Conservation (phyloP, 2,888 invertebrate species). For the Hetaerina titia region DNA sequence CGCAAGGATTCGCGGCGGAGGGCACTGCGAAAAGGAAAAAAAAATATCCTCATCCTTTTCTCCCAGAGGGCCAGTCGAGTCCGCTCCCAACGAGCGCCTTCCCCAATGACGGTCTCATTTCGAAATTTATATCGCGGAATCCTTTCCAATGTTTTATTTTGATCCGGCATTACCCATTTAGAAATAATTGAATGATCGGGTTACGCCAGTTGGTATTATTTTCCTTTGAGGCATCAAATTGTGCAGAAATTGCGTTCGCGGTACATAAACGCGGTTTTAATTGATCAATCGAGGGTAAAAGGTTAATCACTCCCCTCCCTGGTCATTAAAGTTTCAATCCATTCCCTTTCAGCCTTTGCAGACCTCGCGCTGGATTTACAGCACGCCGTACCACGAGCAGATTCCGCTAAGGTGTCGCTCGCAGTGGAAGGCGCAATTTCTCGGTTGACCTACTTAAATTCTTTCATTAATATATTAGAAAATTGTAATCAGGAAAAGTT, state of each 20-base stretch:
- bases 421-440: neutral
- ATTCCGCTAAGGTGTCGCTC: neutral
- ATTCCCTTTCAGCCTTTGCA: neutral
- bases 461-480: neutral
- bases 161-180: neutral
- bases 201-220: neutral
- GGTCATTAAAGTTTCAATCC: neutral
- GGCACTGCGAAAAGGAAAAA: neutral
- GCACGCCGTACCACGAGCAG: neutral
- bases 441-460: neutral
- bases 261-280: neutral
- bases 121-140: neutral
- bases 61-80: neutral
- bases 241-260: conserved; percentile 4
- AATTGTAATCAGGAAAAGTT: neutral
- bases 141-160: neutral
- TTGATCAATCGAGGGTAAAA: neutral
- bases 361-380: neutral
- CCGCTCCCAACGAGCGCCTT: neutral
- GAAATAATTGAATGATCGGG: conserved; percentile 22
- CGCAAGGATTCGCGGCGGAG: neutral
- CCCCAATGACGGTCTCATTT: neutral
- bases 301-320: neutral
- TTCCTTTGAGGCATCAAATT: neutral
- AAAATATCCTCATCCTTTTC: neutral